Base-by-base conservation (phyloP, 2,888 invertebrate genomes). In the Oscheius sp. region DNA sequence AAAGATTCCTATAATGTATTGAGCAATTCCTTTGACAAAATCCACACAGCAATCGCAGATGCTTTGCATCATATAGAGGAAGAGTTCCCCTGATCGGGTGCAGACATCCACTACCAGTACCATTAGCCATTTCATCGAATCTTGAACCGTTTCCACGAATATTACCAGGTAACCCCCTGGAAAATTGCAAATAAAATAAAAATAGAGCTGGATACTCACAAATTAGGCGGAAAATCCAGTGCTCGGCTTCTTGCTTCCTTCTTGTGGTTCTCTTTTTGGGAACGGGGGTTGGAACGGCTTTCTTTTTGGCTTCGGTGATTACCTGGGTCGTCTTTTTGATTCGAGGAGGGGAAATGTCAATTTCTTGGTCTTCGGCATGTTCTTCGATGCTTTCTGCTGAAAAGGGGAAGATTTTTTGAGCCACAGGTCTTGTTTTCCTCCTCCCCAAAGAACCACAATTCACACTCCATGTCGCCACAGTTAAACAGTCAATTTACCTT, bases 61-160 rank as follows among this genome's bases (percentile, higher is more conserved):
- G 43, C 43, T 43, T 9, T 61, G 41, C 43, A 61, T 18, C 6
- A 43, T 16, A 43, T 18, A 61, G 21, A 43, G 21, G 21, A 61
- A 61, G 18, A 61, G 45, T 25, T 61, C 61, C 12, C 61, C 61
- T 0, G 61, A 61, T 6, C 61, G 61, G 12, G n/a, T 41, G 49
- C 78, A 78, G 13, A 77, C 76, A 41, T 81, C 81, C 12, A 81
- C 76, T n/a, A 79, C 74, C 13, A 81, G 74, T 29, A 76, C 66
- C 55, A 79, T 73, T 1, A 78, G 77, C 79, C 79, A 81, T 59
- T 78, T 73, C 61, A 75, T 58, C 12, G 58, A 59, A 49, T 71
- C 56, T 52, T 71, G 71, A 21, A 61, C 16, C 12, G 25, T 29
- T 29, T 71, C 71, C 27, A 53, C 43, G 25, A 59, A 23, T 5